phyloP scores from a whole-genome alignment of 2,113 vertebrate genomes.

The Rhinogobius similis region DNA sequence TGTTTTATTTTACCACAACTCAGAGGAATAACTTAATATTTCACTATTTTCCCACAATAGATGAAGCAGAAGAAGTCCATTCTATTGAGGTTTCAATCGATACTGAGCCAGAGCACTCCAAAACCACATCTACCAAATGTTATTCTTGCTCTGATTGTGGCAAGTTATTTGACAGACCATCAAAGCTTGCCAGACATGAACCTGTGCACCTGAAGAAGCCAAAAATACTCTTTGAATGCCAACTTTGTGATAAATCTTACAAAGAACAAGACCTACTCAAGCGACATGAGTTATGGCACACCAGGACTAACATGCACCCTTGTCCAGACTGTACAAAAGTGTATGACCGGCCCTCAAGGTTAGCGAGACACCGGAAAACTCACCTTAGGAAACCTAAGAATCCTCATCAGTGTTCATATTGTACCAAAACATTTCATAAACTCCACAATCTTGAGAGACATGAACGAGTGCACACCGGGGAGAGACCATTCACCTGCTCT shows the following conservation, averaged over 20 bases:
- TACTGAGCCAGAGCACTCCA: conserved; percentile 12
- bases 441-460: conserved; percentile 64
- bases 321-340: conserved; percentile 68
- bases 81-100: conserved; percentile 18
- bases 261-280: conserved; percentile 56
- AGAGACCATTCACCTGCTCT: conserved; percentile 65
- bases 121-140: conserved; percentile 32
- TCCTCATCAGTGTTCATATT: conserved; percentile 64
- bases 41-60: not conserved
- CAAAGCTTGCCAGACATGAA: conserved; percentile 58
- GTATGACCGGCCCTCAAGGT: conserved; percentile 61
- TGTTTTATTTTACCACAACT: too few species aligned
- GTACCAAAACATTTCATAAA: conserved; percentile 55
- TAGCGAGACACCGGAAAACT: conserved; percentile 58
- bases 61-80: conserved; percentile 29
- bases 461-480: conserved; percentile 67
- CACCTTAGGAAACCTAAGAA: conserved; percentile 59
- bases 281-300: conserved; percentile 58
- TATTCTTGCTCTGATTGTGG: conserved; percentile 56
- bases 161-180: conserved; percentile 63
- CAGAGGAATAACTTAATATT: too few species aligned
- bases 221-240: conserved; percentile 43
- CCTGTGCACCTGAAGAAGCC: conserved; percentile 47
- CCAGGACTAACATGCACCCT: conserved; percentile 58
- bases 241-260: conserved; percentile 60